These are phyloP conservation scores for Plebejus melissa DNA, from an alignment of 2,888 invertebrate species.

Conservation along the genomic window DNA sequence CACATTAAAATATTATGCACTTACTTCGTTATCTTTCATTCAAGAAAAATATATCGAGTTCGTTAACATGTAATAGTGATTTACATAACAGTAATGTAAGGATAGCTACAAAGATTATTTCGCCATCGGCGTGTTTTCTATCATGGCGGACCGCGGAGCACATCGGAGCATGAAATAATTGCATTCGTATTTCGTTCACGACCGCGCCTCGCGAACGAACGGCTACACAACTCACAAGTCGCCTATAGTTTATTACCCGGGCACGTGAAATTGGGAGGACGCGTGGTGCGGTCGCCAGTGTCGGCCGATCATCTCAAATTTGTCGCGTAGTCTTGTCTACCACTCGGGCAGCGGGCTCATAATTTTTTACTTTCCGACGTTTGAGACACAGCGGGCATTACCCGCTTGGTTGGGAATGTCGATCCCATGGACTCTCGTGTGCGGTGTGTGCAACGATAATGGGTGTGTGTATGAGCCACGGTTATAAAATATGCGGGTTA, in stretches of 20 bases:
- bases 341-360: constrained; percentile 62
- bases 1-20: background rate
- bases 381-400: constrained; percentile 46
- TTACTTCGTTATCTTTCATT: constrained; percentile 22
- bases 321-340: constrained; percentile 52
- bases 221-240: constrained; percentile 50
- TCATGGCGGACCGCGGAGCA: constrained; percentile 65
- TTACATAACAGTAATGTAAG: constrained; percentile 19
- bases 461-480: background rate
- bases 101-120: constrained; percentile 29
- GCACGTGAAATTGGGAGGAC: constrained; percentile 51
- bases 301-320: constrained; percentile 57
- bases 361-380: constrained; percentile 52
- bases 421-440: constrained; percentile 33
- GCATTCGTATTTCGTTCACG: constrained; percentile 62
- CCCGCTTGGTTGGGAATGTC: constrained; percentile 53
- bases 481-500: constrained; percentile 43
- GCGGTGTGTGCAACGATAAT: too few relatives aligned
- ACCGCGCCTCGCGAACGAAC: constrained; percentile 66
- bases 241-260: constrained; percentile 59
- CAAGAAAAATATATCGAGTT: constrained; percentile 1
- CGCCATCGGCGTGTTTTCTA: constrained; percentile 38
- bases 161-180: constrained; percentile 69
- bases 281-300: constrained; percentile 43
- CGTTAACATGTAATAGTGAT: constrained; percentile 8